Percentiles rank a stretch among this genome's conserved stretches.
These are phyloP conservation scores for Phyllotis vaccarum DNA, from an alignment of 2,797 vertebrate species.

Conservation along the genomic window DNA sequence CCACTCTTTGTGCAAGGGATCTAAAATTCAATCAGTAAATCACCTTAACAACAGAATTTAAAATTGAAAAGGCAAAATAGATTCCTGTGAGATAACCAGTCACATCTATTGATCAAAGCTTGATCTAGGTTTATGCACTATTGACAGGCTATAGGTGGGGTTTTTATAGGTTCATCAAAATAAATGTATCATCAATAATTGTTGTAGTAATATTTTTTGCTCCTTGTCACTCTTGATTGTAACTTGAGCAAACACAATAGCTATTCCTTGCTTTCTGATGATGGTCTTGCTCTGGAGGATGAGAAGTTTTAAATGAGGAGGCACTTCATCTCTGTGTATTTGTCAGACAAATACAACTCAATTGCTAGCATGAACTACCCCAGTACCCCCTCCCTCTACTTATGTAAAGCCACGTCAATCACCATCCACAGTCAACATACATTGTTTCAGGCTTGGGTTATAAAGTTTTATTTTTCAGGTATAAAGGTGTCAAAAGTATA, in stretches of 20 bases:
- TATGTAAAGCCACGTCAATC: background rate
- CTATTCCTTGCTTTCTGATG: background rate
- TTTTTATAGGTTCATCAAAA: conserved; percentile 49
- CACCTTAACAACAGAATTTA: conserved; percentile 78
- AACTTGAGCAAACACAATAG: background rate
- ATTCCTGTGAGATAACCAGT: conserved; percentile 61
- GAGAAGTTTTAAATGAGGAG: conserved; percentile 39
- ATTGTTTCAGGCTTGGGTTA: conserved; percentile 18
- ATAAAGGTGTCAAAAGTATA: conserved; percentile 3
- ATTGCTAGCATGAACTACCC: background rate
- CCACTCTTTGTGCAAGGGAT: conserved; percentile 59
- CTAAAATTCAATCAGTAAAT: conserved; percentile 82
- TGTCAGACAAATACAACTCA: conserved; percentile 57
- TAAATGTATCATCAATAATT: conserved; percentile 24
- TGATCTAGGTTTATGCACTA: conserved; percentile 31
- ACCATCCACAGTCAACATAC: background rate
- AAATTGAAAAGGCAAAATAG: conserved; percentile 71
- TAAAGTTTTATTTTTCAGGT: conserved; percentile 30
- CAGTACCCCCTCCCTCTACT: background rate
- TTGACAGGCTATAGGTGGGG: conserved; percentile 49
- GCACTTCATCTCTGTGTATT: conserved; percentile 34
- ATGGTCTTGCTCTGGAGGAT: conserved; percentile 43
- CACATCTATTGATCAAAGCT: conserved; percentile 74
- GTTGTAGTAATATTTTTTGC: conserved; percentile 48
- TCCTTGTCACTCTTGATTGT: background rate